Evolutionary conservation across 2,797 vertebrate genomes (phyloP).

Genomic region (Crax fasciolata): DNA sequence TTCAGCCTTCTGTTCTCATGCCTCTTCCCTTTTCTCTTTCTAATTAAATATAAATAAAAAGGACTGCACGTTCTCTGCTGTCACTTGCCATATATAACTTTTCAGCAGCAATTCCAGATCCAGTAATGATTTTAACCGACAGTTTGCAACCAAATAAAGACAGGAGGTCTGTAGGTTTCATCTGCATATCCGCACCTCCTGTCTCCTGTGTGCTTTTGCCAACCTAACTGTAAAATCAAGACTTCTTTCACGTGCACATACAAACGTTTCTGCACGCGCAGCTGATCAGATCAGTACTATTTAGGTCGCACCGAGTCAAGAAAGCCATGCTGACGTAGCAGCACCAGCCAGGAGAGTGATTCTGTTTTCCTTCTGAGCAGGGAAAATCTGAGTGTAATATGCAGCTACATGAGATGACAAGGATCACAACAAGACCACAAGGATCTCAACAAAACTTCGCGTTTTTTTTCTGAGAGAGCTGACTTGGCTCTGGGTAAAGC

Average conservation of each 20-base stretch:
- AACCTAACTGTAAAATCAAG: neutral
- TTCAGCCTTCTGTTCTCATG: neutral
- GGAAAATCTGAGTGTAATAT: neutral
- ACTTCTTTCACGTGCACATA: neutral
- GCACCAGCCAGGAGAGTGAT: neutral
- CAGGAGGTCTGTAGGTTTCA: neutral
- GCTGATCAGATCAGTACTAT: conserved; percentile 33
- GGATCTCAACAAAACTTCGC: neutral
- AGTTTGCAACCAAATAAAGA: conserved; percentile 42
- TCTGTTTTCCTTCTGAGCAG: neutral
- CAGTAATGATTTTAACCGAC: conserved; percentile 19
- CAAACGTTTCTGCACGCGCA: conserved; percentile 36
- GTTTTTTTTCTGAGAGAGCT: neutral
- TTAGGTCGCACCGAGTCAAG: conserved; percentile 20
- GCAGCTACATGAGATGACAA: neutral
- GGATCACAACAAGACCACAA: neutral
- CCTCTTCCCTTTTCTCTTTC: neutral
- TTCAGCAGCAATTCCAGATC: neutral
- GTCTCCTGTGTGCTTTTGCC: neutral
- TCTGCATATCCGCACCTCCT: neutral
- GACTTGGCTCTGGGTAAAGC: neutral
- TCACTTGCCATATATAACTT: conserved; percentile 16
- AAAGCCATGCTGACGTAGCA: neutral
- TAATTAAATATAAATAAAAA: conserved; percentile 72
- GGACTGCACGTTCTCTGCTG: conserved; percentile 47